Base-by-base conservation (phyloP, 2,113 vertebrate genomes). In the Rostratula benghalensis region DNA sequence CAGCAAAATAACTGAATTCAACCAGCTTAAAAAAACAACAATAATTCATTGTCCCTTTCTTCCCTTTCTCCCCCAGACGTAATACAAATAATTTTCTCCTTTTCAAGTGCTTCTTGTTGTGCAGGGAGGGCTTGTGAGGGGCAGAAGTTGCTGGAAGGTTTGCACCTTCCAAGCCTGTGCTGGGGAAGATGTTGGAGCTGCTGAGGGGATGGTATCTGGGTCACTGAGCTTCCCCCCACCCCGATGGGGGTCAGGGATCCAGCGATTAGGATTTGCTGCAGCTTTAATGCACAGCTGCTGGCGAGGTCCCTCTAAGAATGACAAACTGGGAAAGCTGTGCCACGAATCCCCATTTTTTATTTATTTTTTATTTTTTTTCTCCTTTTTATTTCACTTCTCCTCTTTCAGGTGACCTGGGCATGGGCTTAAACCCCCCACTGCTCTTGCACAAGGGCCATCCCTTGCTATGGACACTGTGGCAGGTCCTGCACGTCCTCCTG, bases 401-500 rank as follows among this genome's bases (percentile, higher is more conserved):
- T 73, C 57, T 45, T 35, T 28, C 50, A 5, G 20, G 22, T 30
- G 35, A 24, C 50, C 28, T 7, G 39, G 39, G 57, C 43, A 10
- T 0, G 13, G 50, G 45, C 27, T 11, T 45, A 35, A 37, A 56
- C 69, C 70, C 19, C 0, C 51, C 22, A 0, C 53, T 46, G 21
- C 41, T 75, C 27, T 28, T 3, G 3, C 25, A 4, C 14, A 3
- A 10, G 33, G 70, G 24, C n/a, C 7, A 27, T 33, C 65, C 51
- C 60, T 59, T 46, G 31, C 76, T 7, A 11, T 6, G 7, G 60
- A 11, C 50, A 13, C 48, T 0, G 1, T 16, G 50, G 56, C 57
- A 59, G 25, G 46, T 43, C 54, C 41, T 6, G 41, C 1, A 1
- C 57, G 3, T 1, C 46, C 12, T 8, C 4, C 0, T 5, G 5